Percentiles rank a stretch among this genome's conserved stretches.
Evolutionary conservation across 1,140 invertebrate species (phyloP).

Genomic region (Liolophura sinensis): DNA sequence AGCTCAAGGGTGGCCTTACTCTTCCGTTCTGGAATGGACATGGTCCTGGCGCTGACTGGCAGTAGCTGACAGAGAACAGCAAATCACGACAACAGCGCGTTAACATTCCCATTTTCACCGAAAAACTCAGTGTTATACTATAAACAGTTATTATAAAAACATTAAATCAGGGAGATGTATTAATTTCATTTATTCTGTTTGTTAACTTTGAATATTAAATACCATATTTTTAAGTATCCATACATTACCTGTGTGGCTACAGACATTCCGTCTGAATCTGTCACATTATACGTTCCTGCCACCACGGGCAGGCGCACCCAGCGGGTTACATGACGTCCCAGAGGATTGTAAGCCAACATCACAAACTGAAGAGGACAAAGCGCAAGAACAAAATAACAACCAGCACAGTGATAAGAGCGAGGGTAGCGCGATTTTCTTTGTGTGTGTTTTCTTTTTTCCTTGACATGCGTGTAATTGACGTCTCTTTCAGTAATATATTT

Average conservation of each 20-base stretch:
- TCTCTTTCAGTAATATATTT: too few species aligned
- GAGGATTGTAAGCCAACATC: conserved; percentile 70
- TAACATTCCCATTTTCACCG: too few species aligned
- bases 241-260: conserved; percentile 41
- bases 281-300: conserved; percentile 65
- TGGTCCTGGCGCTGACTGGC: conserved; percentile 36
- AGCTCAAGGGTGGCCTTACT: conserved; percentile 53
- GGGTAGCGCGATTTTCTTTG: too few species aligned
- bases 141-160: too few species aligned
- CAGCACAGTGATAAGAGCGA: too few species aligned
- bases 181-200: too few species aligned
- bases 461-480: too few species aligned
- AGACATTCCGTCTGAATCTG: conserved; percentile 63
- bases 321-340: conserved; percentile 66
- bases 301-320: conserved; percentile 73
- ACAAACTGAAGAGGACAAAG: conserved; percentile 45
- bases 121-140: too few species aligned
- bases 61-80: conserved; percentile 33
- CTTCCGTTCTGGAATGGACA: conserved; percentile 50
- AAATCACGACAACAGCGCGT: neutral
- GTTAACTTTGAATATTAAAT: too few species aligned
- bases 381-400: too few species aligned
- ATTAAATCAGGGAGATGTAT: too few species aligned
- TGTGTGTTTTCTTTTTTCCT: too few species aligned
- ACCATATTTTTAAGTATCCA: neutral